phyloP scores from a whole-genome alignment of 2,797 vertebrate species.

The Crenichthys baileyi region DNA sequence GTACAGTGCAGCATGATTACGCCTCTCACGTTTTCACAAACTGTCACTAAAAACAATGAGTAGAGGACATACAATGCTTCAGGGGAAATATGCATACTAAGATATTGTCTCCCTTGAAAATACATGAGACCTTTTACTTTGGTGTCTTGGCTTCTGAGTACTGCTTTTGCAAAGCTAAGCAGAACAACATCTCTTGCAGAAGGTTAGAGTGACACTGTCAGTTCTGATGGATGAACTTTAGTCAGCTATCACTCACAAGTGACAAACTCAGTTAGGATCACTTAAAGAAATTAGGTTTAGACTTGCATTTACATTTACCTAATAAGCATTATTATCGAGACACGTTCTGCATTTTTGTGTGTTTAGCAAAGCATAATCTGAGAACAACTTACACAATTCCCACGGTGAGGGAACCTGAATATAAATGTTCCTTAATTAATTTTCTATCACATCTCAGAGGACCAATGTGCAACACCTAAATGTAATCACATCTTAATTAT shows the following conservation, averaged over 20 bases:
- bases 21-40: constrained; percentile 74
- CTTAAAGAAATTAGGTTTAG: constrained; percentile 62
- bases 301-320: constrained; percentile 75
- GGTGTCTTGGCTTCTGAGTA: constrained; percentile 60
- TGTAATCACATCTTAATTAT: constrained; percentile 31
- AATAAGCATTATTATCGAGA: constrained; percentile 65
- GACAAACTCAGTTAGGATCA: constrained; percentile 73
- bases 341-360: constrained; percentile 34
- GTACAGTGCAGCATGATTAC: constrained; percentile 71
- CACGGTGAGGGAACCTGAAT: constrained; percentile 35
- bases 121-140: constrained; percentile 67
- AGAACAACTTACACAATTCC: constrained; percentile 56
- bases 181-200: constrained; percentile 51
- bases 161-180: constrained; percentile 60
- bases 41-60: constrained; percentile 76
- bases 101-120: constrained; percentile 79
- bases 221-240: constrained; percentile 61
- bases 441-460: constrained; percentile 47
- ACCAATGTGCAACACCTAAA: constrained; percentile 15
- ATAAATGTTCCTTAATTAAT: constrained; percentile 55
- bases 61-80: constrained; percentile 72
- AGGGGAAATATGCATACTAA: constrained; percentile 74
- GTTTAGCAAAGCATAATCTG: constrained; percentile 41
- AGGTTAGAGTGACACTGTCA: constrained; percentile 70
- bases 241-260: constrained; percentile 73